A percentile compares a stretch with the other conserved stretches of the same genome.
phyloP scores from a whole-genome alignment of 2,797 vertebrate species.

The Yasuhikotakia modesta region DNA sequence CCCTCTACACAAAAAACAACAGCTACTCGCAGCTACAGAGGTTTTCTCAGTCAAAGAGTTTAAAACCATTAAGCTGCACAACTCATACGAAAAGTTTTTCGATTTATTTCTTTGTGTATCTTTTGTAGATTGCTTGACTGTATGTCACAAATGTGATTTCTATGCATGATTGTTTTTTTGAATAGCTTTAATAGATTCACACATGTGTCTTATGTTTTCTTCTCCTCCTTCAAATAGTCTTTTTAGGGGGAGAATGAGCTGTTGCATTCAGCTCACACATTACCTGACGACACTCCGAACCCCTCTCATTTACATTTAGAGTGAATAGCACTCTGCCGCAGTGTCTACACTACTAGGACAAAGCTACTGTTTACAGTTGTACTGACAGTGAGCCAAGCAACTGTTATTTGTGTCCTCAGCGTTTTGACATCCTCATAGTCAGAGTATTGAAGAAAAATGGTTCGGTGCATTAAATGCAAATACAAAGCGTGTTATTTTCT shows the following conservation, averaged over 20 bases:
- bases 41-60: conserved; percentile 50
- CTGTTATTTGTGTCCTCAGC: conserved; percentile 59
- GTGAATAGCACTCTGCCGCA: conserved; percentile 74
- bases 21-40: conserved; percentile 61
- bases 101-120: conserved; percentile 18
- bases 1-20: conserved; percentile 8
- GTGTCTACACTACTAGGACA: conserved; percentile 69
- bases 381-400: conserved; percentile 68
- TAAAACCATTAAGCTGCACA: conserved; percentile 26
- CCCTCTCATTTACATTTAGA: conserved; percentile 84
- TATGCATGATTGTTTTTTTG: conserved; percentile 5
- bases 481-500: conserved; percentile 8
- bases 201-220: conserved; percentile 40
- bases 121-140: neutral
- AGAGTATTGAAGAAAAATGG: conserved; percentile 17
- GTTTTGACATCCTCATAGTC: conserved; percentile 70
- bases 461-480: conserved; percentile 24
- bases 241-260: conserved; percentile 63
- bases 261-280: conserved; percentile 63
- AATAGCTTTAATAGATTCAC: conserved; percentile 18
- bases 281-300: conserved; percentile 75
- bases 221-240: conserved; percentile 60
- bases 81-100: conserved; percentile 11
- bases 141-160: conserved; percentile 23
- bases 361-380: conserved; percentile 69